Percentiles rank a stretch among this genome's conserved stretches.
phyloP scores from a whole-genome alignment of 1,140 invertebrate genomes.

The Dolichoris vasculosae region DNA sequence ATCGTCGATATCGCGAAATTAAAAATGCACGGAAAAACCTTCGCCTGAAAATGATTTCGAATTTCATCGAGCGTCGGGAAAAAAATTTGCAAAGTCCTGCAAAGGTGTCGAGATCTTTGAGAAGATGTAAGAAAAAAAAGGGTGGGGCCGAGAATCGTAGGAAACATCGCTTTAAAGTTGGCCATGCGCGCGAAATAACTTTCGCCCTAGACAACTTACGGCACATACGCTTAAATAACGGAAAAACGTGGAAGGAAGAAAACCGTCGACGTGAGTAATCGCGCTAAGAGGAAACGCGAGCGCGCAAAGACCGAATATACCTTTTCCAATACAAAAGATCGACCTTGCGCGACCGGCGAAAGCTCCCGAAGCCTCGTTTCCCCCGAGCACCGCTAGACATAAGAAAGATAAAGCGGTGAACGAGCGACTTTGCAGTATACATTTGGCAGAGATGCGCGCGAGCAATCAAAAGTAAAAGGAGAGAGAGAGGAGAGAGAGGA shows the following conservation, averaged over 20 bases:
- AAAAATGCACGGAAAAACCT: no score
- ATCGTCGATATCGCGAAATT: no score
- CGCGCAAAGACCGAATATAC: background rate
- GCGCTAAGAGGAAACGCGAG: background rate
- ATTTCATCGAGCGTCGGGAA: no score
- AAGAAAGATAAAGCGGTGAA: constrained; percentile 30
- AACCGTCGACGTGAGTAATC: constrained; percentile 27
- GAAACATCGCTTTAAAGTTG: no score
- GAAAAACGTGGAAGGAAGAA: constrained; percentile 11
- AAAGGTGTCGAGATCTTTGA: no score
- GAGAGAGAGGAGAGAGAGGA: background rate
- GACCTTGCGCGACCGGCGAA: background rate
- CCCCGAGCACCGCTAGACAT: background rate
- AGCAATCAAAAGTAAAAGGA: background rate
- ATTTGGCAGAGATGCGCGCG: constrained; percentile 1
- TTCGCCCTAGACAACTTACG: background rate
- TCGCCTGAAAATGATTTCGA: no score
- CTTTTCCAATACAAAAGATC: background rate
- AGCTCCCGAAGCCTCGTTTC: background rate
- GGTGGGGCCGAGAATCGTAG: no score
- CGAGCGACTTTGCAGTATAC: background rate
- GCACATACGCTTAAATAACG: constrained; percentile 16
- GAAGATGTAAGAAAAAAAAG: no score
- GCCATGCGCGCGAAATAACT: no score
- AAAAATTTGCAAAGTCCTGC: no score